Base-by-base conservation (phyloP, 2,888 invertebrate genomes). In the Hydriomena furcata region DNA sequence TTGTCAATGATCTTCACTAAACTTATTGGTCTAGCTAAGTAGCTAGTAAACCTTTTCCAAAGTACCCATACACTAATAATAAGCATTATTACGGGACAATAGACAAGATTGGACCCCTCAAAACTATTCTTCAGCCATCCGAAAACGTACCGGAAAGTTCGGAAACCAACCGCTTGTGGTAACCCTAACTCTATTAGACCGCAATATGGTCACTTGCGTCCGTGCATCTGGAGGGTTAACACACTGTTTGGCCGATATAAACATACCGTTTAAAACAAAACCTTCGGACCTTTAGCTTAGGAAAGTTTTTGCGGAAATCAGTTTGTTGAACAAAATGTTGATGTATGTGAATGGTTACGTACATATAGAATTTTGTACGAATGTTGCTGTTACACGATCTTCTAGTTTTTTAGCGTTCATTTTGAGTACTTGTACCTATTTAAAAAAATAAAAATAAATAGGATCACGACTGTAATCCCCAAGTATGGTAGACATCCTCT, bases 161-260 rank as follows among this genome's bases (percentile, higher is more conserved):
- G 38, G 27, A 32, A 28, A 35, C 36, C 8, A 30, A 23, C 21
- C 36, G 20, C 8, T 32, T 24, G 45, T 10, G 51, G 32, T 27
- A 46, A 28, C 41, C 46, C 42, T 52, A 46, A 17, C 20, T 31
- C 45, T 35, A 41, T 46, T 37, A 52, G 30, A 30, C 37, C 36
- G 31, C 42, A 37, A 23, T 32, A 52, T 46, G 37, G 46, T 41
- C 46, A 46, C 45, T 31, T 31, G 25, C 40, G 40, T 13, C 51
- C 40, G 25, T 35, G 32, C 43, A 49, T 44, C 38, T 23, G 23
- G 34, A 36, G 34, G 38, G 49, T 32, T 50, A 23, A 32, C 31
- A 38, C 5, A 17, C 34, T 31, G 8, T 7, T 37, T 8, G 27
- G 37, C 13, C 11, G 25, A 37, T 37, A 7, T 5, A n/a, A n/a